A percentile compares a stretch with the other conserved stretches of the same genome.
Conservation (phyloP, 2,888 invertebrate species). For the Idaea aversata region DNA sequence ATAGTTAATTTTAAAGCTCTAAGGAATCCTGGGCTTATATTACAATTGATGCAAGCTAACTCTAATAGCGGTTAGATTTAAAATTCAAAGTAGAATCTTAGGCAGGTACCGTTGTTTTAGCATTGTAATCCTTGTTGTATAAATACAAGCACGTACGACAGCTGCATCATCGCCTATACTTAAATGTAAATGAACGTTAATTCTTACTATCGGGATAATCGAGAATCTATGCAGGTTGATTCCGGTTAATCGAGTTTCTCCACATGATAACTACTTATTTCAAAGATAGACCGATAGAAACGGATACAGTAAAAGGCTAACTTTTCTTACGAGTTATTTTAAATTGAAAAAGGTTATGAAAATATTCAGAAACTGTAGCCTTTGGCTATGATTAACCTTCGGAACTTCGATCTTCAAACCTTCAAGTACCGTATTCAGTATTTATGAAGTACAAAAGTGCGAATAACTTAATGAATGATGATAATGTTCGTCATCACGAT, state of each 20-base stretch:
- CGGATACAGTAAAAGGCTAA: neutral
- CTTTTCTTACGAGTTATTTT: neutral
- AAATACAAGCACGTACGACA: neutral
- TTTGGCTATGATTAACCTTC: too few relatives aligned
- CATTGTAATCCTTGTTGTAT: neutral
- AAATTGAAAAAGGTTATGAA: neutral
- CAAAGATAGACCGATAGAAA: slow-evolving; percentile 1
- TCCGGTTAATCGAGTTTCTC: slow-evolving; percentile 11
- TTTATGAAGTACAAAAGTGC: too few relatives aligned
- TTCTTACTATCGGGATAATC: neutral
- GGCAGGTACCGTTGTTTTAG: neutral
- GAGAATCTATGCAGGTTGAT: neutral
- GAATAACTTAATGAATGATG: too few relatives aligned
- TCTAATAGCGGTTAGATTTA: neutral
- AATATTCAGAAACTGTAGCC: too few relatives aligned
- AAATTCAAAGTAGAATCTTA: neutral
- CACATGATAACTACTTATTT: slow-evolving; percentile 9
- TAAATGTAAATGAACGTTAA: neutral
- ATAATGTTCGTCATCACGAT: too few relatives aligned
- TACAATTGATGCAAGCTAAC: neutral
- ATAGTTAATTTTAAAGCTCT: too few relatives aligned
- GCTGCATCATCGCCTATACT: neutral
- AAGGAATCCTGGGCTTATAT: too few relatives aligned
- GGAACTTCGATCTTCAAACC: too few relatives aligned
- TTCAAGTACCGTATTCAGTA: too few relatives aligned